These are phyloP conservation scores for Antheraea pernyi DNA, from an alignment of 1,140 invertebrate species.

Conservation along the genomic window DNA sequence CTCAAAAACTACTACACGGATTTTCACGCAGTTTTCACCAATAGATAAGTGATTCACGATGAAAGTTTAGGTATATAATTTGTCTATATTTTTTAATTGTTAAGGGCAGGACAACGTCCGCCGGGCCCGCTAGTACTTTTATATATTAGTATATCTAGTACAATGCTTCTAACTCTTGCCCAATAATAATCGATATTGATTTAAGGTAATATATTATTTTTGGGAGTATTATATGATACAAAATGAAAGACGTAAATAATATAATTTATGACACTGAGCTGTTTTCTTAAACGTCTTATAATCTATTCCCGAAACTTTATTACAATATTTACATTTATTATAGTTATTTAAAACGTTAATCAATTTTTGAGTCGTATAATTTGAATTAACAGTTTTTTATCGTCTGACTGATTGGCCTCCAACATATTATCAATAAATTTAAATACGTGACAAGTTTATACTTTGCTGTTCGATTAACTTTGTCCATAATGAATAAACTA, in stretches of 20 bases:
- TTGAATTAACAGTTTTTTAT: constrained; percentile 11
- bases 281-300: constrained; percentile 26
- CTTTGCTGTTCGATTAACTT: not conserved
- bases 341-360: not conserved
- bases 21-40: too few species aligned
- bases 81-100: too few species aligned
- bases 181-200: not conserved
- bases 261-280: constrained; percentile 66
- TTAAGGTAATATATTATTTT: not conserved
- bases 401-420: too few species aligned
- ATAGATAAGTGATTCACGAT: too few species aligned
- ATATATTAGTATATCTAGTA: too few species aligned
- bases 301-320: constrained; percentile 33
- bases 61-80: too few species aligned
- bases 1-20: too few species aligned
- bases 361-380: not conserved
- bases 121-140: too few species aligned
- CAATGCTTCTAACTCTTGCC: too few species aligned
- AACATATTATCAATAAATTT: not conserved
- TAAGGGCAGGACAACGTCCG: too few species aligned
- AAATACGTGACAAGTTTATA: not conserved
- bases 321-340: constrained; percentile 1
- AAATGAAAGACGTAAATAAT: constrained; percentile 5
- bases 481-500: not conserved
- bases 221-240: not conserved